Percentiles rank a stretch among this genome's conserved stretches.
Evolutionary conservation across 2,113 vertebrate species (phyloP).

Genomic region (Cranoglanis bouderius): DNA sequence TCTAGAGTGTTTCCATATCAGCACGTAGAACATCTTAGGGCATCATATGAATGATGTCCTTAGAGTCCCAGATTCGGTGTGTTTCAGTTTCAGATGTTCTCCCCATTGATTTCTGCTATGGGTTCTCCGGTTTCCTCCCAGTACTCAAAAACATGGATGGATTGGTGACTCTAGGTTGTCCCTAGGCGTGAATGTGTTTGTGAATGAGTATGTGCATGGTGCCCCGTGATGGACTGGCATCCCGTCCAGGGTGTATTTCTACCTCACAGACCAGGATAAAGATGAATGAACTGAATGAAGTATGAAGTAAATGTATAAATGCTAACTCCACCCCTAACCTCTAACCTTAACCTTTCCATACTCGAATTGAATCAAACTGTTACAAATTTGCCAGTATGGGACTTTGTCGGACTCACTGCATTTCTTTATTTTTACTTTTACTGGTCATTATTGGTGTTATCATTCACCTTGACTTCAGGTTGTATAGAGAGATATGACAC

Average conservation of each 20-base stretch:
- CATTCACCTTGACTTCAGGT: background rate
- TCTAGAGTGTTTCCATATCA: background rate
- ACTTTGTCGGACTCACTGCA: background rate
- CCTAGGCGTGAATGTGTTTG: background rate
- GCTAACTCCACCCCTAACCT: background rate
- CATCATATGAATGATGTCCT: background rate
- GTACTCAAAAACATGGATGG: background rate
- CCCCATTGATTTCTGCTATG: background rate
- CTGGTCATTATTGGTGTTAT: background rate
- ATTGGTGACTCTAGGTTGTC: background rate
- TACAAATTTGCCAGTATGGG: background rate
- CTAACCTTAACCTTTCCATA: background rate
- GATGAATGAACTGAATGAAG: background rate
- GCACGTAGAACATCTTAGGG: background rate
- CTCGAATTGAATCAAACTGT: background rate
- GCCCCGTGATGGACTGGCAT: background rate
- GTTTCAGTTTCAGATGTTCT: background rate
- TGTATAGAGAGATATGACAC: background rate
- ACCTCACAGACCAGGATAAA: background rate
- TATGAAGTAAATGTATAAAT: background rate
- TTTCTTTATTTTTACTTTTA: background rate
- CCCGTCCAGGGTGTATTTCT: background rate
- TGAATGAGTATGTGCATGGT: background rate
- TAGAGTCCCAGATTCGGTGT: background rate
- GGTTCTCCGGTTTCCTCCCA: background rate